Evolutionary conservation across 2,797 vertebrate genomes (phyloP).

Genomic region (Todus mexicanus): DNA sequence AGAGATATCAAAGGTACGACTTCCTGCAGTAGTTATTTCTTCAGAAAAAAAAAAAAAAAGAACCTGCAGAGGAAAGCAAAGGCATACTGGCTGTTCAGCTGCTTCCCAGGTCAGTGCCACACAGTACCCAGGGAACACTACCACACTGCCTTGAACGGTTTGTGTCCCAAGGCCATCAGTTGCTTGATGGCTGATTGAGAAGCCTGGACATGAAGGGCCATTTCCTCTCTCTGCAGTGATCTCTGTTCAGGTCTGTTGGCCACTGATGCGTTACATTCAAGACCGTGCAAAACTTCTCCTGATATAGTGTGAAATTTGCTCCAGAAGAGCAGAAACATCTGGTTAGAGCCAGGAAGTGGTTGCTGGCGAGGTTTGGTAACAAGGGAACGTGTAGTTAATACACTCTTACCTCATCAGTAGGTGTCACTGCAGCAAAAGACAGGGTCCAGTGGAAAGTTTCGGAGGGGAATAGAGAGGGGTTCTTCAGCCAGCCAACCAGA

Average conservation of each 20-base stretch:
- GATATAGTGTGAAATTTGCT: constrained; percentile 42
- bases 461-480: constrained; percentile 24
- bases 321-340: constrained; percentile 66
- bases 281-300: neutral
- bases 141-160: neutral
- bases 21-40: neutral
- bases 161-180: neutral
- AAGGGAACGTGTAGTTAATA: constrained; percentile 32
- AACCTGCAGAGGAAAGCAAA: neutral
- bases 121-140: neutral
- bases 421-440: constrained; percentile 70
- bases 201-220: neutral
- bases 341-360: constrained; percentile 67
- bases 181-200: neutral
- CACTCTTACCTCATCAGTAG: constrained; percentile 72
- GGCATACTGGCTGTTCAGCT: neutral
- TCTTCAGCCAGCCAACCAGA: constrained; percentile 60
- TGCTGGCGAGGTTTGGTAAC: constrained; percentile 54
- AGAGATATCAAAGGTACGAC: neutral
- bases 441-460: constrained; percentile 64
- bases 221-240: neutral
- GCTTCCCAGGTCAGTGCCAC: neutral
- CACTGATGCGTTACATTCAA: neutral
- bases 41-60: neutral
- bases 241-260: neutral